A percentile compares a stretch with the other conserved stretches of the same genome.
phyloP scores from a whole-genome alignment of 2,797 vertebrate genomes.

The Apodemus agrarius region DNA sequence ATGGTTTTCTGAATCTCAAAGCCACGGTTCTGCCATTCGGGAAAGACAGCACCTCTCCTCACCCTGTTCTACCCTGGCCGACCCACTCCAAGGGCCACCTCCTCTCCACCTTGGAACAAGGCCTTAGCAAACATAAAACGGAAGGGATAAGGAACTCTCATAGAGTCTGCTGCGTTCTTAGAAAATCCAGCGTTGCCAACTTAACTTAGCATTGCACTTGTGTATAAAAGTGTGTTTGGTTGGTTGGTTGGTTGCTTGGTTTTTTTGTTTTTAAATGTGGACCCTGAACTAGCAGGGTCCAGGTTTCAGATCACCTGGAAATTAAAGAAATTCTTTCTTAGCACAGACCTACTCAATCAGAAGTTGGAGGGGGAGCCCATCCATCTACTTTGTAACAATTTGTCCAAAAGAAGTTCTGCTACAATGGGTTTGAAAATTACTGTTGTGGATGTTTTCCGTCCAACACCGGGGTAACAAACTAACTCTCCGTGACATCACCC shows the following conservation, averaged over 20 bases:
- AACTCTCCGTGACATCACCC: neutral
- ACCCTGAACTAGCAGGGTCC: neutral
- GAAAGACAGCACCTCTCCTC: neutral
- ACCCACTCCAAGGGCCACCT: neutral
- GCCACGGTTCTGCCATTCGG: neutral
- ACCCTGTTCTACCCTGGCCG: neutral
- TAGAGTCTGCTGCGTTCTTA: neutral
- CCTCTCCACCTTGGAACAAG: neutral
- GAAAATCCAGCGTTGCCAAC: neutral
- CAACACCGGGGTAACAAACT: neutral
- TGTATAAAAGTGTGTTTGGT: neutral
- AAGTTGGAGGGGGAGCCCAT: neutral
- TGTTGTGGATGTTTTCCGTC: neutral
- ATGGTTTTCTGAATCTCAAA: neutral
- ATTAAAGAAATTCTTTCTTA: neutral
- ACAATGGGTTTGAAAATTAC: neutral
- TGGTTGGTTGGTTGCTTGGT: neutral
- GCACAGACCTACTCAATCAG: neutral
- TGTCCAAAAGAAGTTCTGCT: neutral
- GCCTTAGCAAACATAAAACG: neutral
- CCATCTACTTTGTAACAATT: neutral
- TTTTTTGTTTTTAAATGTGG: neutral
- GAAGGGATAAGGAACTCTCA: neutral
- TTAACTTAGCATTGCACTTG: neutral
- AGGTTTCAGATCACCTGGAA: neutral